Percentiles rank a stretch among this genome's conserved stretches.
phyloP scores from a whole-genome alignment of 2,888 invertebrate species.

The Eilema depressum region DNA sequence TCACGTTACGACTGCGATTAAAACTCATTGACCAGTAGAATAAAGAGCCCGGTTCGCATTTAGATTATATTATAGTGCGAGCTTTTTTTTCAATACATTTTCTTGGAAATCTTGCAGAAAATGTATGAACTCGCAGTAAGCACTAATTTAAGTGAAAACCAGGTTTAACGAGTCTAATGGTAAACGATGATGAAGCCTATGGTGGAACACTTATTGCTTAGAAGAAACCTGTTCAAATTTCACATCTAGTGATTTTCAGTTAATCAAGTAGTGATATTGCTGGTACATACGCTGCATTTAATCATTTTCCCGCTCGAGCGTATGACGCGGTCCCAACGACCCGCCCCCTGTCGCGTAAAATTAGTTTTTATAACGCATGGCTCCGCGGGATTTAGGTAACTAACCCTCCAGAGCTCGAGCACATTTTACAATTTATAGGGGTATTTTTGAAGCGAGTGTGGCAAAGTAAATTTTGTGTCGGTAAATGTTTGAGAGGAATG shows the following conservation, averaged over 20 bases:
- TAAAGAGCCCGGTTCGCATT: no score
- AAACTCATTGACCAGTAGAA: no score
- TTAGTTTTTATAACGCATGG: conserved; percentile 49
- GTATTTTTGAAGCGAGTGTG: conserved; percentile 38
- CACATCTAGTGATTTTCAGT: neutral
- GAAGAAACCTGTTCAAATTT: no score
- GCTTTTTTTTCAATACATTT: no score
- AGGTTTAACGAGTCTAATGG: no score
- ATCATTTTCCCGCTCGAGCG: conserved; percentile 15
- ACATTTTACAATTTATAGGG: conserved; percentile 44
- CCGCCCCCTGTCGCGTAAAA: conserved; percentile 39
- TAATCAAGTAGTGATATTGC: neutral
- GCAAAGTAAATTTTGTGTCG: conserved; percentile 32
- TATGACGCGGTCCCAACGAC: conserved; percentile 35
- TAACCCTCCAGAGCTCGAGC: conserved; percentile 38
- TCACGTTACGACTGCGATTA: neutral
- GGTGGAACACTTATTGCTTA: no score
- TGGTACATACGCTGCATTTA: neutral
- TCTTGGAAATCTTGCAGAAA: no score
- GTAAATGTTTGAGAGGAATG: conserved; percentile 9
- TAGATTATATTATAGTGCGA: no score
- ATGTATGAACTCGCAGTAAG: no score
- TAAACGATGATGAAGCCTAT: no score
- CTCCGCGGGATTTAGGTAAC: conserved; percentile 40
- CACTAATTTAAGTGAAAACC: no score